Evolutionary conservation across 2,113 vertebrate genomes (phyloP), one percentile per base, ranked within the genome.

Genomic region (Pseudolaguvia tuberculata): DNA sequence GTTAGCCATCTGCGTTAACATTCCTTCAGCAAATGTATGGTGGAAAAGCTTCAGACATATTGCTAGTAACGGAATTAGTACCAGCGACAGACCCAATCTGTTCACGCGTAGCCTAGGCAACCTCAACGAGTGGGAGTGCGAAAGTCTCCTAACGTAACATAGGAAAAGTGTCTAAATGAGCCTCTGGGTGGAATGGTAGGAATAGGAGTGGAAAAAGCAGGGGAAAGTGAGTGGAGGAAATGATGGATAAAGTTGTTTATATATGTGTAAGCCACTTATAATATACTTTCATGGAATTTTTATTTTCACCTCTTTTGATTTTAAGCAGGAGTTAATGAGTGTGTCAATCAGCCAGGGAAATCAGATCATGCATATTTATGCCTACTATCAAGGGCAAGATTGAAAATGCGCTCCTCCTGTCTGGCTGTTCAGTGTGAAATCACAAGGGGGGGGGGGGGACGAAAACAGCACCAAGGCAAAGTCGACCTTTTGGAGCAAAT

Each of bases 281-380:
- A 21, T 3, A 21, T 14, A 25, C 42, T 63, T 58, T 39, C 10
- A 62, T 20, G 39, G 10, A 61, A 61, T 35, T n/a, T n/a, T 23
- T 42, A 8, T 15, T 35, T 61, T 61, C 21, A 61, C 21, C 20
- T 62, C 59, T 17, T 59, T 65, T 63, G 35, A 42, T 63, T 45
- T 63, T 13, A 25, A n/a, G 35, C 17, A 61, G 12, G 20, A 63
- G 59, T 35, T 42, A 42, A 63, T 23, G 0, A 63, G 59, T 59
- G 27, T 59, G 29, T n/a, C 35, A n/a, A 61, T 61, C 58, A 21
- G 27, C 18, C n/a, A 42, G 47, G 62, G 63, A 27, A 50, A 67
- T 50, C 17, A 12, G 48, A 18, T 50, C 42, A 67, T 67, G 45
- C 63, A 67, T 67, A 67, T 67, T 67, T 27, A 67, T 29, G n/a